These are phyloP conservation scores for Luehdorfia chinensis DNA, from an alignment of 1,140 invertebrate genomes.

Conservation along the genomic window DNA sequence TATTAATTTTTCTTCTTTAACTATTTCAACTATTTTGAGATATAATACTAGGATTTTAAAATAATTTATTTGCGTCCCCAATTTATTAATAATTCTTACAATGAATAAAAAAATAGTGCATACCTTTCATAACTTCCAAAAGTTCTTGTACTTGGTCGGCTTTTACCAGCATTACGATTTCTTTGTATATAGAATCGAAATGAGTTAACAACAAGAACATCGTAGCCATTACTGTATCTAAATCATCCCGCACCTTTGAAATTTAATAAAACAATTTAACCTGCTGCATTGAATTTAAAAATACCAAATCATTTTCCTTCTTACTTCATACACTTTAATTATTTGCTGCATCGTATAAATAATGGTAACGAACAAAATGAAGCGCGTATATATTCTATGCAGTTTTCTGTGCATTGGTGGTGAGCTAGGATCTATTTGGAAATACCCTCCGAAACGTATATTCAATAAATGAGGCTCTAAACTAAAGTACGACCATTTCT, in stretches of 20 bases:
- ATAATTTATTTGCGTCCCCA: no score
- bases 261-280: no score
- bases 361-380: constrained; percentile 31
- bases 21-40: no score
- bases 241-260: constrained; percentile 39
- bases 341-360: constrained; percentile 43
- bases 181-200: constrained; percentile 48
- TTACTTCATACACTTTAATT: constrained; percentile 44
- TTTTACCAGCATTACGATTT: constrained; percentile 36
- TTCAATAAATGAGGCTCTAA: constrained; percentile 36
- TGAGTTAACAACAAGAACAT: constrained; percentile 54
- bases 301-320: neutral
- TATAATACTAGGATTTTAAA: no score
- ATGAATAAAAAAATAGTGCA: no score
- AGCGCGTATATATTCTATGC: constrained; percentile 35
- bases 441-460: constrained; percentile 36
- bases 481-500: constrained; percentile 34
- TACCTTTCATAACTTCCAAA: constrained; percentile 44
- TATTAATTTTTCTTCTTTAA: no score
- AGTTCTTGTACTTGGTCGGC: constrained; percentile 39
- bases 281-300: no score
- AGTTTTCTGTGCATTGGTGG: constrained; percentile 26
- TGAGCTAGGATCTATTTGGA: constrained; percentile 30
- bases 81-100: neutral
- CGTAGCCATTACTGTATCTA: constrained; percentile 49